Evolutionary conservation across 2,797 vertebrate genomes (phyloP), one percentile per base, ranked within the genome.

Genomic region (Sebastes trivittatus): DNA sequence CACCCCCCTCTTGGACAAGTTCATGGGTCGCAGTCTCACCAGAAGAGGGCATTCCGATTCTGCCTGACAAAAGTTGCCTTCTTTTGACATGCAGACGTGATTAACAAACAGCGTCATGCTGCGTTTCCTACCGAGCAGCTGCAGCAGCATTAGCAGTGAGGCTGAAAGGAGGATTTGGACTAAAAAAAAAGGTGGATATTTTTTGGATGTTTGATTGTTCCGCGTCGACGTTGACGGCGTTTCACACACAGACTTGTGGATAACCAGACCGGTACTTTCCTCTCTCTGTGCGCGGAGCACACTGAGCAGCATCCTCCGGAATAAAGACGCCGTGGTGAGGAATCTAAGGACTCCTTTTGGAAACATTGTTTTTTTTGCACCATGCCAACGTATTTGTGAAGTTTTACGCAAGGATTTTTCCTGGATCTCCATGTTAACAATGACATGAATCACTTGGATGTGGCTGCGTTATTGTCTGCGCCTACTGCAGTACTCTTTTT

Each of bases 41-140:
- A 95, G 95, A 96, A 96, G 95, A 95, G 95, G 95, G 95, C 95
- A 96, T 95, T 95, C 93, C 75, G 87, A 84, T 96, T 91, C 93
- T 93, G 91, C 87, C 87, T 90, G 87, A 94, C 93, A 95, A 96
- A 96, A 95, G 94, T 95, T 95, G 87, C 46, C 92, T 82, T 46
- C 42, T 46, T 46, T 62, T 88, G 91, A 91, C 93, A 84, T 46
- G 88, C 91, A 89, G 88, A 85, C 92, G 91, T 90, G 93, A 92
- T 94, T 92, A 93, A 94, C 90, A 78, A 80, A 78, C 82, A 67
- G 77, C 91, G 84, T 88, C 85, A 62, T 75, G 89, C 74, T 85
- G 89, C 59, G 80, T 87, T 81, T 80, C 82, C 83, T 87, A 82
- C 66, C 83, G 73, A 83, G 81, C 83, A 34, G 66, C 85, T 34